Evolutionary conservation across 2,797 vertebrate species (phyloP).

Genomic region (Bradypus variegatus): DNA sequence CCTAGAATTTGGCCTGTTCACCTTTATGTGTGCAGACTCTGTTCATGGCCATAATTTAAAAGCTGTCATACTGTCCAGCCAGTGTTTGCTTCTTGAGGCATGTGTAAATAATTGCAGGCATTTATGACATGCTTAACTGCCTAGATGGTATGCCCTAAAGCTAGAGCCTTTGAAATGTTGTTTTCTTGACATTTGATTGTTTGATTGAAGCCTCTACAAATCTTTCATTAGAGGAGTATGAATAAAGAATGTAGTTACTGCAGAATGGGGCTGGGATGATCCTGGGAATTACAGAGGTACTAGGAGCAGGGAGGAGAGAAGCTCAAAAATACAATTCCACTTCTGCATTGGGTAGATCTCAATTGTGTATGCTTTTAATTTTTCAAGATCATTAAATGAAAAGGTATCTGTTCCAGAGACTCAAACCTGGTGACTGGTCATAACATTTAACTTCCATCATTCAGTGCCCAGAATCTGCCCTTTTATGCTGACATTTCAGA

Average conservation of each 20-base stretch:
- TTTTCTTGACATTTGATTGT: constrained; percentile 38
- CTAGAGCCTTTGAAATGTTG: neutral
- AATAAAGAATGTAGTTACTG: neutral
- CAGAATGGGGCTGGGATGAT: neutral
- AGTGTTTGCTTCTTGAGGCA: neutral
- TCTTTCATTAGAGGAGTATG: neutral
- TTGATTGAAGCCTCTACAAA: neutral
- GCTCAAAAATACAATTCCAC: neutral
- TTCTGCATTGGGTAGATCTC: neutral
- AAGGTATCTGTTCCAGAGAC: neutral
- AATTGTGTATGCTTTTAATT: neutral
- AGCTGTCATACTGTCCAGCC: neutral
- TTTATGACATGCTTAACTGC: neutral
- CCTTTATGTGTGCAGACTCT: neutral
- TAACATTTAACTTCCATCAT: neutral
- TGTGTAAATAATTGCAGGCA: neutral
- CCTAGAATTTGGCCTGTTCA: neutral
- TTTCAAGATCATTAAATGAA: constrained; percentile 16
- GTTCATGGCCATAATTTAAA: neutral
- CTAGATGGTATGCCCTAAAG: neutral
- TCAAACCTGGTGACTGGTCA: neutral
- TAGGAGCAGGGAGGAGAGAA: neutral
- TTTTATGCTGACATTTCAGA: neutral
- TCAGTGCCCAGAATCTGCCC: neutral
- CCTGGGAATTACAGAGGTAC: neutral